phyloP scores from a whole-genome alignment of 2,797 vertebrate genomes.

The Aphelocoma californica region DNA sequence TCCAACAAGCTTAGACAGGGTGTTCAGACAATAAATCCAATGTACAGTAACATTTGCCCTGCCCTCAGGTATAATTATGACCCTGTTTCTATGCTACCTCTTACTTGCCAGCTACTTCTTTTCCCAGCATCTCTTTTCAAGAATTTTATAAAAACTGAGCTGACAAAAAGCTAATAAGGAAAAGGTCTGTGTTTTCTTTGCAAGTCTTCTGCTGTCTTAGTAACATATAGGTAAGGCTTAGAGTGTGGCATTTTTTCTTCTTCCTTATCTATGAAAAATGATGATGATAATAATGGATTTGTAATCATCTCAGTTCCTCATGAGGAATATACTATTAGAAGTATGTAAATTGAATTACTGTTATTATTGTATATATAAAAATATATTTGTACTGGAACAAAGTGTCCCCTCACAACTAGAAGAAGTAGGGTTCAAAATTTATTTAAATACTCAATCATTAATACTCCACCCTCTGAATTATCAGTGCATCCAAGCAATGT shows the following conservation, averaged over 20 bases:
- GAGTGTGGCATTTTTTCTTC: neutral
- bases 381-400: neutral
- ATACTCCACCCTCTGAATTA: conserved; percentile 28
- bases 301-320: neutral
- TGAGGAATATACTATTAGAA: neutral
- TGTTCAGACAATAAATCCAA: neutral
- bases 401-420: neutral
- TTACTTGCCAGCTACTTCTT: neutral
- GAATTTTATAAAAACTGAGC: neutral
- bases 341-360: neutral
- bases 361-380: neutral
- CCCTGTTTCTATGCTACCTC: neutral
- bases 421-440: neutral
- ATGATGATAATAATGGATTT: neutral
- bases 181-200: neutral
- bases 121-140: neutral
- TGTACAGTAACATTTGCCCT: neutral
- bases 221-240: neutral
- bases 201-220: neutral
- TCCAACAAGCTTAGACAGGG: neutral
- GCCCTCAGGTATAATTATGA: neutral
- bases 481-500: neutral
- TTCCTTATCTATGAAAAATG: neutral
- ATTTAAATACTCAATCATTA: neutral
- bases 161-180: neutral